Conservation (phyloP, 1,140 invertebrate genomes). For the Centruroides vittatus region DNA sequence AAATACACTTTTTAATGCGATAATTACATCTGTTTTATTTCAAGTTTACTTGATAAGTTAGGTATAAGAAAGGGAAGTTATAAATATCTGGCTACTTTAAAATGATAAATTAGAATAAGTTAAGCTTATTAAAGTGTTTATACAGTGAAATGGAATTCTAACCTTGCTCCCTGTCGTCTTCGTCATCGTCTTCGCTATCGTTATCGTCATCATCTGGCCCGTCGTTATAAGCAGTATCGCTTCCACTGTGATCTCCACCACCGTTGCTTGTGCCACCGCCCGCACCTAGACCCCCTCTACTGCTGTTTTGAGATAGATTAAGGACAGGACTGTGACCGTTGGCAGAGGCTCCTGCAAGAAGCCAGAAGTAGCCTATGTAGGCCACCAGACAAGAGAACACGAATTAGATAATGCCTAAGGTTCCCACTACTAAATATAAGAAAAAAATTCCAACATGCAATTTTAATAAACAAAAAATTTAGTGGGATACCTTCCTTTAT, state of each 20-base stretch:
- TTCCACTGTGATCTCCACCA: conserved; percentile 42
- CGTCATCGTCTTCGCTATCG: conserved; percentile 30
- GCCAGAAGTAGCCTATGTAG: conserved; percentile 15
- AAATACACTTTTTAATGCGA: no score
- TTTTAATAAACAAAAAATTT: no score
- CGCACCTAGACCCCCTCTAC: conserved; percentile 18
- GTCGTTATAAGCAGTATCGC: conserved; percentile 30
- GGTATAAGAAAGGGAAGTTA: no score
- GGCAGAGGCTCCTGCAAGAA: conserved; percentile 50
- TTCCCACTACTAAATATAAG: no score
- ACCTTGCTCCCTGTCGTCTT: conserved; percentile 25
- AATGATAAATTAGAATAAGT: no score
- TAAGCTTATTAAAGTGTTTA: no score
- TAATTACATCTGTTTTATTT: no score
- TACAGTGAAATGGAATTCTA: neutral
- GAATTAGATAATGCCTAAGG: no score
- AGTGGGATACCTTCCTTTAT: no score
- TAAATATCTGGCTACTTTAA: no score
- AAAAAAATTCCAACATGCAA: no score
- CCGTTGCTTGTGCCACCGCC: conserved; percentile 27
- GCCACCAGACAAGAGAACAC: neutral
- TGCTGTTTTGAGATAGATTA: conserved; percentile 72
- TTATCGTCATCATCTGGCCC: conserved; percentile 54
- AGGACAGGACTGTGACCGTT: conserved; percentile 78
- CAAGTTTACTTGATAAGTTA: no score